Evolutionary conservation across 2,113 vertebrate species (phyloP).

Genomic region (Malurus elegans): DNA sequence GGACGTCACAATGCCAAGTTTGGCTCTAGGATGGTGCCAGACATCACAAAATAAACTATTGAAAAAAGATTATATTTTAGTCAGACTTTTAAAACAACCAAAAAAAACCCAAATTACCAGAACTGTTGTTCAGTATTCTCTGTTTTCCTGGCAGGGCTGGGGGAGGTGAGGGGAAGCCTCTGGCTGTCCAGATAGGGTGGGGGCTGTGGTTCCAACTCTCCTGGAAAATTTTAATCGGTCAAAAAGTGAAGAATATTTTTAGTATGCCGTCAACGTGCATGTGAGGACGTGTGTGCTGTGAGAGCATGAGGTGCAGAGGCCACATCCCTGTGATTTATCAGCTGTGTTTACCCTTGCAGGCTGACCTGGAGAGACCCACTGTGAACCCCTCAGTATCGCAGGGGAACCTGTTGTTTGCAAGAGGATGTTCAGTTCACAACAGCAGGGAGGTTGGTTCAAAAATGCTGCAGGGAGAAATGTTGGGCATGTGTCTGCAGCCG

Average conservation of each 20-base stretch:
- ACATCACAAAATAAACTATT: neutral
- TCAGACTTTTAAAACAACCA: neutral
- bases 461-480: neutral
- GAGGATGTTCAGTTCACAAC: neutral
- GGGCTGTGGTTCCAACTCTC: neutral
- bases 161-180: neutral
- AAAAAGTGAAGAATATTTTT: conserved; percentile 36
- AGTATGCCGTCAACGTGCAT: neutral
- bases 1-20: neutral
- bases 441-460: neutral
- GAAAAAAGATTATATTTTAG: neutral
- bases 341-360: neutral
- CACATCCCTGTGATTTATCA: neutral
- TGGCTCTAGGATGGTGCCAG: neutral
- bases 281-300: neutral
- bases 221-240: conserved; percentile 26
- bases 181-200: conserved; percentile 1
- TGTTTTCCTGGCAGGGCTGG: neutral
- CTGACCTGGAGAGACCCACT: neutral
- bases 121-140: neutral
- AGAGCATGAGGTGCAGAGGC: neutral
- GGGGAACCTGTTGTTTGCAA: neutral
- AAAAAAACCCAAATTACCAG: neutral
- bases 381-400: neutral
- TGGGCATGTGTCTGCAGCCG: rapidly evolving